Evolutionary conservation across 2,888 invertebrate genomes (phyloP).

Genomic region (Phyllotreta striolata): DNA sequence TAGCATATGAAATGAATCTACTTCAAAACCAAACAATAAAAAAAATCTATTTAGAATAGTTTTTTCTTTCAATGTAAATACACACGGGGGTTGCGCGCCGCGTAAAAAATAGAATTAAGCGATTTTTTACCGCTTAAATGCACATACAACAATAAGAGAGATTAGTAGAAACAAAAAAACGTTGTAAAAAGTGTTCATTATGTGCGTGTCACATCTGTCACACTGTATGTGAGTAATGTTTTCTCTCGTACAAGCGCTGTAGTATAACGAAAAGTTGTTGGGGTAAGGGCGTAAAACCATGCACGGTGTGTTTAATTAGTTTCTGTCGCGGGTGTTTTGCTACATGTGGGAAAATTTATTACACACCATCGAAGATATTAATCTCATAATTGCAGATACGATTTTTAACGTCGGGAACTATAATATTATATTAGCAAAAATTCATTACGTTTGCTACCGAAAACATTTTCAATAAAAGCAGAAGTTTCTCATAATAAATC

Average conservation of each 20-base stretch:
- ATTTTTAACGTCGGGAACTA: too few species aligned
- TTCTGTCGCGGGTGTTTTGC: constrained; percentile 11
- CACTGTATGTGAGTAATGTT: constrained; percentile 30
- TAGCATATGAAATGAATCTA: constrained; percentile 27
- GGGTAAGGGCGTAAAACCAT: constrained; percentile 23
- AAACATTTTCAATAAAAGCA: too few species aligned
- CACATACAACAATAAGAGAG: constrained; percentile 29
- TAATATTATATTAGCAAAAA: too few species aligned
- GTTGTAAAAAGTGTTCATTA: constrained; percentile 28
- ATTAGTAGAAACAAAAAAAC: constrained; percentile 32
- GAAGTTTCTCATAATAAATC: too few species aligned
- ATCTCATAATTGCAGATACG: background rate
- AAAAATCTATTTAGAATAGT: constrained; percentile 26
- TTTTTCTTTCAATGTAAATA: constrained; percentile 28
- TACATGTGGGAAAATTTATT: constrained; percentile 18
- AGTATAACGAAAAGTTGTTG: constrained; percentile 17
- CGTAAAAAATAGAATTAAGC: constrained; percentile 32
- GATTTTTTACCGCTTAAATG: constrained; percentile 32
- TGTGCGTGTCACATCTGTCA: constrained; percentile 33
- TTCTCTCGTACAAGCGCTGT: constrained; percentile 12
- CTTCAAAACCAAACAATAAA: constrained; percentile 30
- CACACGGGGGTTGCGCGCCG: constrained; percentile 15
- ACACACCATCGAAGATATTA: constrained; percentile 5
- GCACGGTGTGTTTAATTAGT: constrained; percentile 28
- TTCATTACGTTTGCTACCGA: too few species aligned